A percentile compares a stretch with the other conserved stretches of the same genome.
phyloP scores from a whole-genome alignment of 2,797 vertebrate species.

The Sebastes aleutianus region DNA sequence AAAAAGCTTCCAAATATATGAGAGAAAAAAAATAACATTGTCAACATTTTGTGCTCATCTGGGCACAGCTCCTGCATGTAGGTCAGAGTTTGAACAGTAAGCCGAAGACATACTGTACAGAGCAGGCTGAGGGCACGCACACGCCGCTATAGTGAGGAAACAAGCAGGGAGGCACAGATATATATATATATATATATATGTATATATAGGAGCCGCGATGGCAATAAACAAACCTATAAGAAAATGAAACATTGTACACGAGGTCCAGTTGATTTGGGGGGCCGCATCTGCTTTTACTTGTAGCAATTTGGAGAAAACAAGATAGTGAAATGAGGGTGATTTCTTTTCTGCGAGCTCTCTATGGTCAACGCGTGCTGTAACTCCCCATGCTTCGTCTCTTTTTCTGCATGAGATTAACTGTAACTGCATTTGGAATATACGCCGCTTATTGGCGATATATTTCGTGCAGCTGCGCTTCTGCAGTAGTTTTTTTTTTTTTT shows the following conservation, averaged over 20 bases:
- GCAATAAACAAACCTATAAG: conserved; percentile 47
- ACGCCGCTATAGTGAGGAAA: not conserved
- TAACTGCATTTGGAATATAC: conserved; percentile 36
- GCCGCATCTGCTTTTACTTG: conserved; percentile 68
- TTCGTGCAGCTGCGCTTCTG: conserved; percentile 30
- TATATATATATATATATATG: not conserved
- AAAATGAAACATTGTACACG: conserved; percentile 57
- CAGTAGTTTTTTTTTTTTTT: not conserved
- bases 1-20: not conserved
- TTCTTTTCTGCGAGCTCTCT: conserved; percentile 51
- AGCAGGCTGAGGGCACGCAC: not conserved
- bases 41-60: not conserved
- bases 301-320: conserved; percentile 74
- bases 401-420: conserved; percentile 6
- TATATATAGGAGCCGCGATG: not conserved
- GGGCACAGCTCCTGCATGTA: not conserved
- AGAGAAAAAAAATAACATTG: not conserved
- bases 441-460: not conserved
- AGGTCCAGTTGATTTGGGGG: conserved; percentile 42
- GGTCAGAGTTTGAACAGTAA: conserved; percentile 11
- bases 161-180: not conserved
- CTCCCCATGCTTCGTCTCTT: not conserved
- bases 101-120: not conserved
- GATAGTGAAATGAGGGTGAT: conserved; percentile 70
- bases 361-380: conserved; percentile 43